Evolutionary conservation across 2,888 invertebrate species (phyloP).

Genomic region (Stenodema calcarata): DNA sequence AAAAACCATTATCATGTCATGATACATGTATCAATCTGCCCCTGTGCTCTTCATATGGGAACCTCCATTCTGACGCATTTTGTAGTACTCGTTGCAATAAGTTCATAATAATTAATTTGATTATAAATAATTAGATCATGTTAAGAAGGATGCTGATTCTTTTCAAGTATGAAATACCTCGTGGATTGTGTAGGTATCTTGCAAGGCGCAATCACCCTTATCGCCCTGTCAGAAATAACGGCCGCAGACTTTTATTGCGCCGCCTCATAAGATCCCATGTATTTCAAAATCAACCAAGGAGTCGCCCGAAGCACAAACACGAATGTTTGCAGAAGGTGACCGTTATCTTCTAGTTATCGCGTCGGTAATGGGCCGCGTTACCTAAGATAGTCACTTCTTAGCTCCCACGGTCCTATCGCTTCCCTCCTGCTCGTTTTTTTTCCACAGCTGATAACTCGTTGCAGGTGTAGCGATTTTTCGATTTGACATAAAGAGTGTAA

Average conservation of each 20-base stretch:
- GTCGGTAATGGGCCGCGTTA: background rate
- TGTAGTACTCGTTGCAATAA: too few species aligned
- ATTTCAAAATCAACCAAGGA: background rate
- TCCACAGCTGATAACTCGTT: background rate
- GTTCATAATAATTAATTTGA: too few species aligned
- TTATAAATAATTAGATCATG: too few species aligned
- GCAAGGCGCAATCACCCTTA: background rate
- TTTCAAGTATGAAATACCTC: too few species aligned
- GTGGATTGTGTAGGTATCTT: too few species aligned
- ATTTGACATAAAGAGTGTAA: background rate
- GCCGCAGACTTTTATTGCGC: background rate
- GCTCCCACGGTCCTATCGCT: slow-evolving; percentile 4
- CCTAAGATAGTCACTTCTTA: background rate
- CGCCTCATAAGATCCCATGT: background rate
- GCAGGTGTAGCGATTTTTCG: background rate
- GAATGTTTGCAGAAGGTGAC: slow-evolving; percentile 16
- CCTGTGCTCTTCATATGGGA: too few species aligned
- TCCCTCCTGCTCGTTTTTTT: background rate
- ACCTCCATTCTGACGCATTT: too few species aligned
- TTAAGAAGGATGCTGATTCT: too few species aligned
- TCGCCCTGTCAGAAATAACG: background rate
- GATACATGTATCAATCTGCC: too few species aligned
- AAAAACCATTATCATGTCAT: too few species aligned
- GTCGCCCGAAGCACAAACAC: background rate
- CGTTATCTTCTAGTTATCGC: slow-evolving; percentile 12